A percentile compares a stretch with the other conserved stretches of the same genome.
Conservation (phyloP, 1,140 invertebrate species). For the Thaumetopoea pityocampa region DNA sequence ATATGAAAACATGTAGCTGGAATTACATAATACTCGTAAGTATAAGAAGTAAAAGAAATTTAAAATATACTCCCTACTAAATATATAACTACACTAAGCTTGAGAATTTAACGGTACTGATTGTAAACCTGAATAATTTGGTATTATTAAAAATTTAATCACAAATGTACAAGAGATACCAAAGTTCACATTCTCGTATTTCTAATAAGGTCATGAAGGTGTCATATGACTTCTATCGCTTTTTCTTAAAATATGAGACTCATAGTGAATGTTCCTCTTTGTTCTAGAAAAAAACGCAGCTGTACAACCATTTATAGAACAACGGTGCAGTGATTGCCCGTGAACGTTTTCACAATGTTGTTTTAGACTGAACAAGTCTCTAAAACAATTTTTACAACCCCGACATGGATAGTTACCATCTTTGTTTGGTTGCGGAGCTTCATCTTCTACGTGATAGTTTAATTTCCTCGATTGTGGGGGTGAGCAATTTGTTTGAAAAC, state of each 20-base stretch:
- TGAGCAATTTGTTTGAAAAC: slow-evolving; percentile 49
- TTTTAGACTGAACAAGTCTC: slow-evolving; percentile 78
- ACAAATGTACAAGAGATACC: slow-evolving; percentile 59
- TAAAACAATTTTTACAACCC: slow-evolving; percentile 79
- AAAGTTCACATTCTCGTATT: slow-evolving; percentile 22
- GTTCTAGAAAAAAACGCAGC: slow-evolving; percentile 84
- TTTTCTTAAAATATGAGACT: slow-evolving; percentile 70
- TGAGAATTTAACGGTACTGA: slow-evolving; percentile 58
- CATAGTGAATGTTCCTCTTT: slow-evolving; percentile 81
- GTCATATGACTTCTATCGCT: slow-evolving; percentile 42
- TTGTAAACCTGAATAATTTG: slow-evolving; percentile 34
- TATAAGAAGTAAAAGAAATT: slow-evolving; percentile 3
- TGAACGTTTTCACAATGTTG: slow-evolving; percentile 81
- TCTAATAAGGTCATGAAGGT: slow-evolving; percentile 44
- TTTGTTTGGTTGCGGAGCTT: slow-evolving; percentile 75
- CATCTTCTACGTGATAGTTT: slow-evolving; percentile 77
- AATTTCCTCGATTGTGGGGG: slow-evolving; percentile 45
- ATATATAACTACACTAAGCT: slow-evolving; percentile 4
- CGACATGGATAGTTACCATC: slow-evolving; percentile 81
- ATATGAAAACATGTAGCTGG: slow-evolving; percentile 21
- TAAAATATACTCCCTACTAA: not conserved
- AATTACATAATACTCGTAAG: slow-evolving; percentile 1
- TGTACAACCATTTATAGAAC: slow-evolving; percentile 81
- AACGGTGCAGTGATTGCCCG: slow-evolving; percentile 79
- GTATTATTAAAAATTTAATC: slow-evolving; percentile 48